phyloP scores from a whole-genome alignment of 2,888 invertebrate species.

The Drosophila colorata region DNA sequence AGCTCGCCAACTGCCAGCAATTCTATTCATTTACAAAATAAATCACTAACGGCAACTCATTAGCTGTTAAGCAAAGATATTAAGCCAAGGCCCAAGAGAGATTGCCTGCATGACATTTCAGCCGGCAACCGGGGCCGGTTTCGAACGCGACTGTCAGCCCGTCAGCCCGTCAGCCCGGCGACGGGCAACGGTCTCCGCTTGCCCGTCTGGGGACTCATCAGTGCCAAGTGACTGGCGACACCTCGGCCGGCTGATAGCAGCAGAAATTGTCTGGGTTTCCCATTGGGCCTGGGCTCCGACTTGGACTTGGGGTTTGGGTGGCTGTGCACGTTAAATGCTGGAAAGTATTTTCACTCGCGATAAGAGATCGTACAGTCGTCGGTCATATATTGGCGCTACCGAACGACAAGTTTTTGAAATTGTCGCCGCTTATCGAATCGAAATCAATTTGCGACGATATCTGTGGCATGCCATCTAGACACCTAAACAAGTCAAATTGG shows the following conservation, averaged over 20 bases:
- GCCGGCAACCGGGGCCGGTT: constrained; percentile 37
- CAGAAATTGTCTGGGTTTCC: neutral
- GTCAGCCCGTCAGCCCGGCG: neutral
- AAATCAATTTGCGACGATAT: constrained; percentile 72
- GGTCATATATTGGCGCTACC: constrained; percentile 68
- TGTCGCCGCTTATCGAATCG: constrained; percentile 66
- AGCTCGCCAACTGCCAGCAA: constrained; percentile 67
- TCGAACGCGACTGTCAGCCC: constrained; percentile 30
- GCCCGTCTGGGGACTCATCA: constrained; percentile 36
- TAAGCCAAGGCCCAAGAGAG: constrained; percentile 58
- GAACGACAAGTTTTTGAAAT: constrained; percentile 55
- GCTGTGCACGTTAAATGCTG: constrained; percentile 26
- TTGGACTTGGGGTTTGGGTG: constrained; percentile 20
- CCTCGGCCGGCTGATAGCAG: constrained; percentile 44
- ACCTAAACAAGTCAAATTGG: constrained; percentile 75
- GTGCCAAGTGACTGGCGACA: constrained; percentile 45
- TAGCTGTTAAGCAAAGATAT: constrained; percentile 78
- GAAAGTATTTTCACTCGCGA: constrained; percentile 44
- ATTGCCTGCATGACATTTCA: constrained; percentile 70
- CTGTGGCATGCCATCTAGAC: constrained; percentile 66
- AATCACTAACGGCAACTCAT: constrained; percentile 82
- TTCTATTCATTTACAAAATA: constrained; percentile 80
- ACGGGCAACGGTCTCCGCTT: neutral
- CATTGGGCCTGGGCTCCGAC: too few species aligned
- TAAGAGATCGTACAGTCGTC: constrained; percentile 29